Percentiles rank a stretch among this genome's conserved stretches.
Evolutionary conservation across 2,888 invertebrate genomes (phyloP).

Genomic region (Stenodera caucasica): DNA sequence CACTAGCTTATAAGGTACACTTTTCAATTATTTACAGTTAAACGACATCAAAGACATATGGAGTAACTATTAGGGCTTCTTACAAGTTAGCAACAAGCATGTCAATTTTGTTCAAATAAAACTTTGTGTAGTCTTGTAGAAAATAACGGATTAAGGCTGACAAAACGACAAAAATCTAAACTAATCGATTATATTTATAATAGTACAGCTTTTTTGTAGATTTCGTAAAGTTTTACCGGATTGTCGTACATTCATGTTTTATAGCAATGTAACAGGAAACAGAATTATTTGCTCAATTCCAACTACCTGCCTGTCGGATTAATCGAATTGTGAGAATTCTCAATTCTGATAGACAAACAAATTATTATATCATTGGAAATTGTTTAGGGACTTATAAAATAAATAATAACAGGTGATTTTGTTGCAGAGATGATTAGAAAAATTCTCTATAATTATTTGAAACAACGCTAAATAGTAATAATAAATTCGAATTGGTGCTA

Average conservation of each 20-base stretch:
- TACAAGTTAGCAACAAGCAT: background rate
- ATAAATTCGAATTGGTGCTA: slow-evolving; percentile 5
- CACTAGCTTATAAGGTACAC: background rate
- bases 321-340: background rate
- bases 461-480: background rate
- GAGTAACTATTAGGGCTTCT: background rate
- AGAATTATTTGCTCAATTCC: background rate
- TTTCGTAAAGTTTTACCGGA: background rate
- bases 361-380: no score
- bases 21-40: slow-evolving; percentile 8
- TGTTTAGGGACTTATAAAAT: no score
- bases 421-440: background rate
- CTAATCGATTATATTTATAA: no score
- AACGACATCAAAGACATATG: slow-evolving; percentile 4
- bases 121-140: background rate
- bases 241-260: background rate
- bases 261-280: no score
- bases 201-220: no score
- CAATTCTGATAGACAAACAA: no score
- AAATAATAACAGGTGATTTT: no score
- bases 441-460: background rate
- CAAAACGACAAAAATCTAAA: background rate
- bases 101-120: background rate
- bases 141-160: background rate
- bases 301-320: background rate